phyloP scores from a whole-genome alignment of 2,113 vertebrate genomes.

The Lethenteron camtschaticum region DNA sequence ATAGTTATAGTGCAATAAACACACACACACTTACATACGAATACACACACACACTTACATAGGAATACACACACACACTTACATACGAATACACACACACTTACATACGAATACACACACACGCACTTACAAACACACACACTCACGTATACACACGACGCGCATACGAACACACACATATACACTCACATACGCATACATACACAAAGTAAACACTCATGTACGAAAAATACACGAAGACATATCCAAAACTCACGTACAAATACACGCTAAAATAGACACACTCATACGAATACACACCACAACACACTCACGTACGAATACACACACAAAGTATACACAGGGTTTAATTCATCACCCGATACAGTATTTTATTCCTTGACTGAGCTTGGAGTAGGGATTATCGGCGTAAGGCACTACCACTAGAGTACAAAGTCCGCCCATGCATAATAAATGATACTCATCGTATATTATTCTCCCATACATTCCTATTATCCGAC shows the following conservation, averaged over 20 bases:
- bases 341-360: too few relatives aligned
- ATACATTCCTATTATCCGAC: too few relatives aligned
- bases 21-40: background rate
- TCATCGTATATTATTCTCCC: too few relatives aligned
- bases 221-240: background rate
- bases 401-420: too few relatives aligned
- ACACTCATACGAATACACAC: background rate
- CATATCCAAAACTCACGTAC: background rate
- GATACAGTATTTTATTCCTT: too few relatives aligned
- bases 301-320: background rate
- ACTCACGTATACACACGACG: background rate
- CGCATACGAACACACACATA: background rate
- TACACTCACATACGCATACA: background rate
- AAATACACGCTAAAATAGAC: background rate
- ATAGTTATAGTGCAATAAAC: too few relatives aligned
- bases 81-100: background rate
- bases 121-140: background rate
- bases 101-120: background rate
- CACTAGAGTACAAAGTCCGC: too few relatives aligned
- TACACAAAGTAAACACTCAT: background rate
- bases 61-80: background rate
- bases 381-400: too few relatives aligned
- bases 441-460: too few relatives aligned
- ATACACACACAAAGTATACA: too few relatives aligned
- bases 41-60: background rate